These are phyloP conservation scores for Oncorhynchus tshawytscha DNA, from an alignment of 2,113 vertebrate genomes.

Conservation along the genomic window DNA sequence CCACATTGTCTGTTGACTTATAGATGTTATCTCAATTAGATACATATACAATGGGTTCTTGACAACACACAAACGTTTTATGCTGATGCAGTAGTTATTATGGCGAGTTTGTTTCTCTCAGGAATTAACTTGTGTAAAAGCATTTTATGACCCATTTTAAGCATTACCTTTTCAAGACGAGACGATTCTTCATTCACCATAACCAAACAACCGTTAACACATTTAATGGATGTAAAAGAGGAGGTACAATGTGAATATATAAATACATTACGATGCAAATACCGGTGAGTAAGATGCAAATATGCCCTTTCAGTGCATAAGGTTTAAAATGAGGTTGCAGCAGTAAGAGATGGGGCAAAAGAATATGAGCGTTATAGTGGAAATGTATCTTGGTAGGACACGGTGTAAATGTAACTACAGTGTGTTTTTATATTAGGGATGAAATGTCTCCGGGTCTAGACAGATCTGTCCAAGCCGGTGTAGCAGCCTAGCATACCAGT, in stretches of 20 bases:
- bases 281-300: neutral
- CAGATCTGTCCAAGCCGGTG: slow-evolving; percentile 79
- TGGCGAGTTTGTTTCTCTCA: neutral
- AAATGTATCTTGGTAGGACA: neutral
- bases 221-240: neutral
- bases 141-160: neutral
- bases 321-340: neutral
- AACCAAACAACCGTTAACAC: neutral
- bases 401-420: slow-evolving; percentile 24
- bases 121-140: neutral
- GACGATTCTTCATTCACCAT: neutral
- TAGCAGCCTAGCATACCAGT: slow-evolving; percentile 93
- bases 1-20: slow-evolving; percentile 13
- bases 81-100: neutral
- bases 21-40: slow-evolving; percentile 33
- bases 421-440: slow-evolving; percentile 47
- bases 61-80: slow-evolving; percentile 28
- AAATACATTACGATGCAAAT: slow-evolving; percentile 1
- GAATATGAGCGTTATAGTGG: slow-evolving; percentile 4
- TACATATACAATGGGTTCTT: slow-evolving; percentile 32
- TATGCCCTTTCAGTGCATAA: neutral
- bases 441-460: slow-evolving; percentile 73
- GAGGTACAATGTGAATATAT: neutral
- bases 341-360: neutral
- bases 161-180: neutral